These are phyloP conservation scores for Oxyscelio sp. DNA, from an alignment of 2,888 invertebrate species.

Conservation along the genomic window DNA sequence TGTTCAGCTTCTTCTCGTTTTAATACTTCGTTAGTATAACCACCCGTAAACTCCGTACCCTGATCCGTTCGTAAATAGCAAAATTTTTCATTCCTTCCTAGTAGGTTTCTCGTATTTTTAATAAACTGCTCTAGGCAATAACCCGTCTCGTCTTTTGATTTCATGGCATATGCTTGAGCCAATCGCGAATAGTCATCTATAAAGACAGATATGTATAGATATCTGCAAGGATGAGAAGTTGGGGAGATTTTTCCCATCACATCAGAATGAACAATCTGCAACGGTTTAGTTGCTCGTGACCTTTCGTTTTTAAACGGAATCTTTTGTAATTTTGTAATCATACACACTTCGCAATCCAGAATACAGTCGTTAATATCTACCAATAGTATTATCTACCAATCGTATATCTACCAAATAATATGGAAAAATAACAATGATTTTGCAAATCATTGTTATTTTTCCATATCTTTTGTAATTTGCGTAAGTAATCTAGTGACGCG, in stretches of 20 bases:
- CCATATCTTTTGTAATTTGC: neutral
- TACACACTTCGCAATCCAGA: slow-evolving; percentile 74
- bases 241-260: slow-evolving; percentile 72
- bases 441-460: neutral
- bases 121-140: slow-evolving; percentile 46
- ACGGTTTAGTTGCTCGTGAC: slow-evolving; percentile 57
- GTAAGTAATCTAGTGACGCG: neutral
- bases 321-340: slow-evolving; percentile 74
- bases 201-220: slow-evolving; percentile 71
- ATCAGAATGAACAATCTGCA: slow-evolving; percentile 76
- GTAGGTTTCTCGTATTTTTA: slow-evolving; percentile 65
- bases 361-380: slow-evolving; percentile 37
- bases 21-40: neutral
- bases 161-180: slow-evolving; percentile 74
- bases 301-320: slow-evolving; percentile 64
- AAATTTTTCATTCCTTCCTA: slow-evolving; percentile 68
- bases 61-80: slow-evolving; percentile 74
- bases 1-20: neutral
- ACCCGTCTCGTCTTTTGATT: too few species aligned
- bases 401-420: too few species aligned
- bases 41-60: slow-evolving; percentile 71
- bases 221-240: slow-evolving; percentile 54
- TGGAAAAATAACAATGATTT: too few species aligned
- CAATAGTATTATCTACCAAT: too few species aligned
- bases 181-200: slow-evolving; percentile 76